phyloP scores from a whole-genome alignment of 2,888 invertebrate species.

The Palloptera scutellata region DNA sequence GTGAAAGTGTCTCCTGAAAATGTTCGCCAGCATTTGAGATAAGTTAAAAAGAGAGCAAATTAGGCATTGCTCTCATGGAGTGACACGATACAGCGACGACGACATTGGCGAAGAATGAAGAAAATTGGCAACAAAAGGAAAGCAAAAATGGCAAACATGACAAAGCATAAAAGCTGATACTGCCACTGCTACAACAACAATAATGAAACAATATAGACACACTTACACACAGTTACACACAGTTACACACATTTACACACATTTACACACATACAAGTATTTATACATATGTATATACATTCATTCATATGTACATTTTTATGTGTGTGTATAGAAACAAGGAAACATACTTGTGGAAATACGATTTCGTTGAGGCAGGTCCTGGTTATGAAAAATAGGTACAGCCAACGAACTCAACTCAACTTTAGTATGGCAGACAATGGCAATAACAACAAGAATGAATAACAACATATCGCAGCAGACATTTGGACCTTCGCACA shows the following conservation, averaged over 20 bases:
- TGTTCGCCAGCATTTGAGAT: constrained; percentile 5
- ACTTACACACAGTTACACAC: background rate
- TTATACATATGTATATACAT: constrained; percentile 16
- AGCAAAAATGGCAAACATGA: constrained; percentile 1
- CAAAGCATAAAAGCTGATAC: constrained; percentile 10
- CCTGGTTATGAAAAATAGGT: constrained; percentile 61
- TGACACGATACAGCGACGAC: no score
- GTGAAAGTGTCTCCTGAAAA: background rate
- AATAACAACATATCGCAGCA: constrained; percentile 1
- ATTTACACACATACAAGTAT: constrained; percentile 7
- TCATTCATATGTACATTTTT: constrained; percentile 18
- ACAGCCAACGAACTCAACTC: constrained; percentile 60
- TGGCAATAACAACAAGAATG: constrained; percentile 19
- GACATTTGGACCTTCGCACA: constrained; percentile 1
- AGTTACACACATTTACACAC: background rate
- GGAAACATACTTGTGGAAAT: constrained; percentile 10
- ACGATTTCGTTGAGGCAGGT: constrained; percentile 60
- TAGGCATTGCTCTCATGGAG: background rate
- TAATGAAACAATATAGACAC: background rate
- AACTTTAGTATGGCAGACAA: constrained; percentile 29
- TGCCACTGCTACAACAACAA: constrained; percentile 22
- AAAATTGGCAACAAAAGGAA: background rate
- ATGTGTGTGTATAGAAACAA: constrained; percentile 12
- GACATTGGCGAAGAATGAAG: background rate
- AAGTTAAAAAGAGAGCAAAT: constrained; percentile 12